A percentile compares a stretch with the other conserved stretches of the same genome.
These are phyloP conservation scores for Varecia variegata DNA, from an alignment of 2,797 vertebrate genomes.

Conservation along the genomic window DNA sequence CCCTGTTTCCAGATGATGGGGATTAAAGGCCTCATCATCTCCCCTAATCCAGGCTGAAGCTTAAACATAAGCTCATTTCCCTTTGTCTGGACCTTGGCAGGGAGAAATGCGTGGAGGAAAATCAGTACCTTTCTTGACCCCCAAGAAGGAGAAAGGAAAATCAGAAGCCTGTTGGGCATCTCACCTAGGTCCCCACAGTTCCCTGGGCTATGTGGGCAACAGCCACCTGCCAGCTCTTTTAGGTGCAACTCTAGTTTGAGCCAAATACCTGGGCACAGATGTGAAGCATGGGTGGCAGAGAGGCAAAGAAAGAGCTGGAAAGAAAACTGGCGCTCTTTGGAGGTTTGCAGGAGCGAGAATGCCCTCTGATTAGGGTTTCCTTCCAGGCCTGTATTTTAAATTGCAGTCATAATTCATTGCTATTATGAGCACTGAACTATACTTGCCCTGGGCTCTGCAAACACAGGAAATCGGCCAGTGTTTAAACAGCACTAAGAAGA, in stretches of 20 bases:
- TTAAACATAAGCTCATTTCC: not conserved
- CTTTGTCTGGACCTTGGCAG: not conserved
- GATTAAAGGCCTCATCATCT: not conserved
- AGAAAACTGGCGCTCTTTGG: not conserved
- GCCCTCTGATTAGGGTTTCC: not conserved
- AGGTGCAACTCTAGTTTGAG: not conserved
- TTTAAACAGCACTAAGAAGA: not conserved
- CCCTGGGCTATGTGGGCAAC: not conserved
- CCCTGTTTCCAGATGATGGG: not conserved
- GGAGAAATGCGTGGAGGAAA: not conserved
- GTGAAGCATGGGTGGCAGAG: not conserved
- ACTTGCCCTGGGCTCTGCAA: conserved; percentile 31
- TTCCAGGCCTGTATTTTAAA: conserved; percentile 43
- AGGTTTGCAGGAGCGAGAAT: not conserved
- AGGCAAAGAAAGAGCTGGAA: not conserved
- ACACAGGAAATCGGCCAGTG: conserved; percentile 30
- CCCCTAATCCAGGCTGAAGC: not conserved
- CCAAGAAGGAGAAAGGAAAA: not conserved
- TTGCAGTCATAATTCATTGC: conserved; percentile 46
- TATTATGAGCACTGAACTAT: conserved; percentile 40
- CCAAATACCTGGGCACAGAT: not conserved
- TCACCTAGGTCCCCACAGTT: not conserved
- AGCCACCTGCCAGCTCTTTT: not conserved
- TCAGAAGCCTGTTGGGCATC: not conserved
- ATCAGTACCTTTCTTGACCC: not conserved